Percentiles rank a stretch among this genome's conserved stretches.
Conservation (phyloP, 2,888 invertebrate species). For the Lepidochrysops patricia region DNA sequence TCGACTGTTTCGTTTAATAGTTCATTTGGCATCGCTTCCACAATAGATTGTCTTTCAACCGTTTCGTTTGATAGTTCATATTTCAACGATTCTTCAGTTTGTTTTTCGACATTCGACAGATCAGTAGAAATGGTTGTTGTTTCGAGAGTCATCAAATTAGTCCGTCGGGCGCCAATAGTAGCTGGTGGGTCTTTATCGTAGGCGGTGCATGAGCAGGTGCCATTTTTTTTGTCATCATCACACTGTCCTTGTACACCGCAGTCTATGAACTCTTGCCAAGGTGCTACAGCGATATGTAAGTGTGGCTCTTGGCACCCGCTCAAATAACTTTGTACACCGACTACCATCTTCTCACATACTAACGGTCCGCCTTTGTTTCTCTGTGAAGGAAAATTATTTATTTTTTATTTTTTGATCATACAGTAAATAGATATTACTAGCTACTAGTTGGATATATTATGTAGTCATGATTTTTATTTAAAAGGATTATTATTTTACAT, state of each 20-base stretch:
- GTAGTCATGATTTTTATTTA: no score
- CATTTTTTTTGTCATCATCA: conserved; percentile 35
- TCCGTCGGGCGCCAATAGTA: background rate
- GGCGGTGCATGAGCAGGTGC: conserved; percentile 43
- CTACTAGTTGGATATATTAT: no score
- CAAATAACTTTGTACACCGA: conserved; percentile 56
- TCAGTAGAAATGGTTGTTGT: conserved; percentile 5
- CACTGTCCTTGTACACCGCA: conserved; percentile 51
- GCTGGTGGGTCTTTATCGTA: conserved; percentile 43
- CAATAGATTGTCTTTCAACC: no score
- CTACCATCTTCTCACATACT: conserved; percentile 46
- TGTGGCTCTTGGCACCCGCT: conserved; percentile 52
- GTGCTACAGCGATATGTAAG: conserved; percentile 46
- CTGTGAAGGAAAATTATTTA: conserved; percentile 30
- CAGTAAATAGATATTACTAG: no score
- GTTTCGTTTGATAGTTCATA: no score
- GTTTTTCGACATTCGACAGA: conserved; percentile 12
- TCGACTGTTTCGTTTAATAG: no score
- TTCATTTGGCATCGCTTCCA: no score
- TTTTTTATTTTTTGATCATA: background rate
- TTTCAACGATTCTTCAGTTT: no score
- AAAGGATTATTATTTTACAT: no score
- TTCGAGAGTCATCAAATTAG: background rate
- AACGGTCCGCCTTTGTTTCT: conserved; percentile 61
- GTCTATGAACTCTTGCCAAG: conserved; percentile 48